phyloP scores from a whole-genome alignment of 2,797 vertebrate species.

The Rhadinocentrus ornatus region DNA sequence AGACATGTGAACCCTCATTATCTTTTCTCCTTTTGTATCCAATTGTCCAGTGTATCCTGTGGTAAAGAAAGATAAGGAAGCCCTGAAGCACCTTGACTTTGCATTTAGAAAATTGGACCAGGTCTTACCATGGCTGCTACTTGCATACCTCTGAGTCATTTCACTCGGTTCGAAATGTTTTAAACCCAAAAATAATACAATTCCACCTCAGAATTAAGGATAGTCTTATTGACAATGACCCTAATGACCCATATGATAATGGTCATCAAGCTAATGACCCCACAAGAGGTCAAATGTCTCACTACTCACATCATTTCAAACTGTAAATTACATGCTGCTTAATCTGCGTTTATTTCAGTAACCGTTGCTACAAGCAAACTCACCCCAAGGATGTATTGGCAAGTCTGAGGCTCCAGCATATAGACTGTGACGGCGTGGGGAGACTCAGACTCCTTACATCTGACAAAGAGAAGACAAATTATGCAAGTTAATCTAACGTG shows the following conservation, averaged over 20 bases:
- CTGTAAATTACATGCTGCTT: background rate
- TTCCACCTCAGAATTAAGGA: slow-evolving; percentile 2
- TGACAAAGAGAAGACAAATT: slow-evolving; percentile 58
- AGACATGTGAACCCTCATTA: background rate
- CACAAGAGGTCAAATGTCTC: background rate
- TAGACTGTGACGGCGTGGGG: slow-evolving; percentile 98
- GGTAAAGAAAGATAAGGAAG: background rate
- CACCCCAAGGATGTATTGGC: slow-evolving; percentile 98
- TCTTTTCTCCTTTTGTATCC: background rate
- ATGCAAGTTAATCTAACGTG: slow-evolving; percentile 14
- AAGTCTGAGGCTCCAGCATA: slow-evolving; percentile 97
- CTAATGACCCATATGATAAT: slow-evolving; percentile 2
- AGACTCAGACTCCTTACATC: slow-evolving; percentile 98
- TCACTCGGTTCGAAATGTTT: background rate
- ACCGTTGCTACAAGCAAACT: slow-evolving; percentile 48
- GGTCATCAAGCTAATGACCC: background rate
- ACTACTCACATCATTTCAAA: background rate
- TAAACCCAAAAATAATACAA: background rate
- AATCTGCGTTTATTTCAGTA: background rate
- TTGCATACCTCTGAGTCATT: background rate
- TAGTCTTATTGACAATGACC: background rate
- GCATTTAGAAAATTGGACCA: background rate
- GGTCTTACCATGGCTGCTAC: background rate
- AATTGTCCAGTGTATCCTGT: background rate
- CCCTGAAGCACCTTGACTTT: background rate